Conservation (phyloP, 2,888 invertebrate species). For the Tortricodes alternella region DNA sequence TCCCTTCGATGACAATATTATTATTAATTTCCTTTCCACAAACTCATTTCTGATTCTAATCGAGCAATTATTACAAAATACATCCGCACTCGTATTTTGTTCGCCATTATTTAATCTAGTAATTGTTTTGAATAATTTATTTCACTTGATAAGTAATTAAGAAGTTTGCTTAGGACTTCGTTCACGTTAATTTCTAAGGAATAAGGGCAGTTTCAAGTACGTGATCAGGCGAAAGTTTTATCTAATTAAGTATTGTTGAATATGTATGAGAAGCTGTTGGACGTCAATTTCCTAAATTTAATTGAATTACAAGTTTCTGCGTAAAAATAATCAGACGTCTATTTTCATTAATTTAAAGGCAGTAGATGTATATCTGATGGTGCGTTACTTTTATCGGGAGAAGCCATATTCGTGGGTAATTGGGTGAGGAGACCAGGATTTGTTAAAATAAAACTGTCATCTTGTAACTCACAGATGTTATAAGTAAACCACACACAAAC, state of each 20-base stretch:
- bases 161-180: slow-evolving; percentile 61
- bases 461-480: too few species aligned
- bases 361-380: too few species aligned
- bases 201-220: slow-evolving; percentile 57
- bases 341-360: neutral
- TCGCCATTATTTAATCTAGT: slow-evolving; percentile 53
- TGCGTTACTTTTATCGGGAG: too few species aligned
- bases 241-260: slow-evolving; percentile 53
- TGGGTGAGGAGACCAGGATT: too few species aligned
- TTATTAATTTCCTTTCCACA: neutral
- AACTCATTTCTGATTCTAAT: neutral
- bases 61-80: slow-evolving; percentile 27
- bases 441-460: too few species aligned
- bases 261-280: slow-evolving; percentile 50
- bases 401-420: too few species aligned
- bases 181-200: slow-evolving; percentile 58
- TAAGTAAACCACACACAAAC: too few species aligned
- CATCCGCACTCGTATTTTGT: slow-evolving; percentile 45
- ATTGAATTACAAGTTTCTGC: slow-evolving; percentile 12
- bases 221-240: slow-evolving; percentile 59
- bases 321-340: neutral
- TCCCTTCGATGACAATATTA: too few species aligned
- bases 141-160: slow-evolving; percentile 66
- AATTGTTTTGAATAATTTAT: slow-evolving; percentile 72
- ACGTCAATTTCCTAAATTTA: slow-evolving; percentile 29